phyloP scores from a whole-genome alignment of 2,888 invertebrate genomes.

The Balanococcus diminutus region DNA sequence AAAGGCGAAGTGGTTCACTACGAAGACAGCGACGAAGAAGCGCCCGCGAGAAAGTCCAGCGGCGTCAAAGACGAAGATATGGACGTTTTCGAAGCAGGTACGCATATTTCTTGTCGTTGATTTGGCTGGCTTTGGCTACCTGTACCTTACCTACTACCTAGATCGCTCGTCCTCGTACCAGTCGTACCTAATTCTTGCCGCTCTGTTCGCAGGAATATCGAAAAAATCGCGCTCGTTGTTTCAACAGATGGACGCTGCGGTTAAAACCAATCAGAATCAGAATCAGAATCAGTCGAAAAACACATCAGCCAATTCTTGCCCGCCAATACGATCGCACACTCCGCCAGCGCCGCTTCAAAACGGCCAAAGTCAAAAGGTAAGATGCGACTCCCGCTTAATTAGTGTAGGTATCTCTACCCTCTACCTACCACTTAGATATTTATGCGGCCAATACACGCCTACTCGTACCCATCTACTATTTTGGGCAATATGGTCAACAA shows the following conservation, averaged over 20 bases:
- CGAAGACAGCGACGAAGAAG: slow-evolving; percentile 68
- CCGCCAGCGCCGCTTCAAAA: background rate
- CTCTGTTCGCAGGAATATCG: slow-evolving; percentile 72
- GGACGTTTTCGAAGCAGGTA: slow-evolving; percentile 81
- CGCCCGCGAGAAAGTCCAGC: slow-evolving; percentile 58
- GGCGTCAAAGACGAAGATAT: slow-evolving; percentile 64
- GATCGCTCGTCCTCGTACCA: background rate
- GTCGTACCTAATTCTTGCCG: background rate
- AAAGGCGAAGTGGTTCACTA: slow-evolving; percentile 72
- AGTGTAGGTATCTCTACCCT: background rate
- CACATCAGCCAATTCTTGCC: background rate
- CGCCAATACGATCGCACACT: background rate
- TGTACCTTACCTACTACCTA: too few species aligned
- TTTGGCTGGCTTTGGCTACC: too few species aligned
- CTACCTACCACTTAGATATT: background rate
- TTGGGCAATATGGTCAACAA: too few species aligned
- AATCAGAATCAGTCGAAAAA: background rate
- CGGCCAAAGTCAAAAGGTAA: background rate
- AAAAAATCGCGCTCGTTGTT: slow-evolving; percentile 87
- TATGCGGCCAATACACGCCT: too few species aligned
- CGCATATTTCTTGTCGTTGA: slow-evolving; percentile 56
- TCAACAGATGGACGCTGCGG: slow-evolving; percentile 79
- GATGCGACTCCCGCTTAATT: background rate
- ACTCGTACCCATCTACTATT: too few species aligned
- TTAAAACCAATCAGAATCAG: slow-evolving; percentile 66